Evolutionary conservation across 2,888 invertebrate genomes (phyloP).

Genomic region (Phragmatobia fuliginosa): DNA sequence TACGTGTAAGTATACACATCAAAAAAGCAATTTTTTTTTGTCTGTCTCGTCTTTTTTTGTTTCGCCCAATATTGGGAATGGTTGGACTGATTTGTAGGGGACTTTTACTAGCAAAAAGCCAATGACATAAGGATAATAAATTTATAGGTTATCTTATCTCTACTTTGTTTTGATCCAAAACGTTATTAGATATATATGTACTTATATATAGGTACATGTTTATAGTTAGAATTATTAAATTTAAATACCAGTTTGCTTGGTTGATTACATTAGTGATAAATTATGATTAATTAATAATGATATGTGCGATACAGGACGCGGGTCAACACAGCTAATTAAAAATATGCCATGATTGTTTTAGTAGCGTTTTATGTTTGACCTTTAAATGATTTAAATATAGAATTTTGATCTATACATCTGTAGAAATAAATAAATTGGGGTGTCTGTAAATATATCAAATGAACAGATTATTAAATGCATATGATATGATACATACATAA

Average conservation of each 20-base stretch:
- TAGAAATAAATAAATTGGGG: no score
- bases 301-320: constrained; percentile 13
- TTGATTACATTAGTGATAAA: not conserved
- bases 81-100: no score
- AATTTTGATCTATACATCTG: not conserved
- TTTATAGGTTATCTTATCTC: not conserved
- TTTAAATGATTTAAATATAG: not conserved
- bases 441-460: no score
- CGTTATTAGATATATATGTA: not conserved
- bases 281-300: constrained; percentile 1
- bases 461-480: no score
- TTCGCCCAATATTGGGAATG: no score
- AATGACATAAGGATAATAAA: no score
- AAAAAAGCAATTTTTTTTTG: no score
- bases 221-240: not conserved
- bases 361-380: not conserved
- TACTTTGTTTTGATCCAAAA: not conserved
- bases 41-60: no score
- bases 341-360: not conserved
- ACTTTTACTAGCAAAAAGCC: no score
- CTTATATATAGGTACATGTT: not conserved
- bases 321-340: constrained; percentile 13
- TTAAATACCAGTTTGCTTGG: not conserved
- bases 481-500: no score
- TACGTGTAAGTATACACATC: no score